Percentiles rank a stretch among this genome's conserved stretches.
phyloP scores from a whole-genome alignment of 2,113 vertebrate genomes.

The Antennarius striatus region DNA sequence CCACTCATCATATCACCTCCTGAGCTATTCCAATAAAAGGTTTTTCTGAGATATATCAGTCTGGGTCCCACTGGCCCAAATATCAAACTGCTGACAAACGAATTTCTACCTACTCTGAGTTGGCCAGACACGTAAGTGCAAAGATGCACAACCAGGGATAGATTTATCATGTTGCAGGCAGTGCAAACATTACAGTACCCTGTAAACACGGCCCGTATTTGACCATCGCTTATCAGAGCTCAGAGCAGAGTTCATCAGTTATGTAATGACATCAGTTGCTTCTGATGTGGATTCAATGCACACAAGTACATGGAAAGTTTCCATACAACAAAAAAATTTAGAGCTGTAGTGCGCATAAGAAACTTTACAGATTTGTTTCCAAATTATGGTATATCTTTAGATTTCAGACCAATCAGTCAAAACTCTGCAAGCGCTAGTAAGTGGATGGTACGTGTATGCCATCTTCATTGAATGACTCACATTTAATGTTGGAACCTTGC shows the following conservation, averaged over 20 bases:
- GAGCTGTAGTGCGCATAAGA: slow-evolving; percentile 9
- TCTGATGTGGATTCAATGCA: slow-evolving; percentile 39
- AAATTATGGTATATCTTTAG: background rate
- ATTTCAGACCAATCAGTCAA: background rate
- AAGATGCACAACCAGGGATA: slow-evolving; percentile 36
- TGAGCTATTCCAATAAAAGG: slow-evolving; percentile 21
- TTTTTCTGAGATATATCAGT: slow-evolving; percentile 39
- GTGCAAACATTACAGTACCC: slow-evolving; percentile 59
- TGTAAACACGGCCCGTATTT: slow-evolving; percentile 50
- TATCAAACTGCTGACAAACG: slow-evolving; percentile 21
- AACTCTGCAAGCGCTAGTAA: no score
- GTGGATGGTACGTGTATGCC: background rate
- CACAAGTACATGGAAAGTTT: slow-evolving; percentile 19
- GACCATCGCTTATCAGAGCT: slow-evolving; percentile 30
- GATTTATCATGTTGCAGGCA: slow-evolving; percentile 48
- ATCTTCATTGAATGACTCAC: background rate
- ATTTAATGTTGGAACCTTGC: background rate
- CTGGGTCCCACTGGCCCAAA: slow-evolving; percentile 14
- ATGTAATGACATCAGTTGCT: slow-evolving; percentile 47
- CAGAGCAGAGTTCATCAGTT: slow-evolving; percentile 25
- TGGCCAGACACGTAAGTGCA: slow-evolving; percentile 53
- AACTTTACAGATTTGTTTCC: background rate
- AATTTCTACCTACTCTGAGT: slow-evolving; percentile 13
- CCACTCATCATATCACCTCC: background rate
- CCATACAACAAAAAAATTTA: slow-evolving; percentile 23